phyloP scores from a whole-genome alignment of 2,888 invertebrate genomes.

The Drosophila setosimentum region DNA sequence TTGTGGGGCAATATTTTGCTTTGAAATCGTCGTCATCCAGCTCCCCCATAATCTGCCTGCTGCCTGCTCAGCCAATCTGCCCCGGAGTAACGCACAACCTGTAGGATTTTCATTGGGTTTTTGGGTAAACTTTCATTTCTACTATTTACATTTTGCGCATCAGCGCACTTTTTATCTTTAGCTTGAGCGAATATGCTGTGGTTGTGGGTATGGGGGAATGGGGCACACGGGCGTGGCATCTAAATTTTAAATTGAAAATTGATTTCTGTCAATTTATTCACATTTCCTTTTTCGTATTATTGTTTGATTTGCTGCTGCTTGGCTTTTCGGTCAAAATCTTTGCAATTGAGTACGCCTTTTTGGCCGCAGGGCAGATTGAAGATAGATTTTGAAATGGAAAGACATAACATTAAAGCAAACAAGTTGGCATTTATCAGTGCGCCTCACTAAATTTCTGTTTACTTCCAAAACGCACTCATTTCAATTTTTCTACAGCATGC shows the following conservation, averaged over 20 bases:
- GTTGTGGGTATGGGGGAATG: background rate
- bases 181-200: constrained; percentile 24
- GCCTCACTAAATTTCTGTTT: constrained; percentile 56
- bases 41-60: background rate
- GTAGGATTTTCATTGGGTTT: constrained; percentile 56
- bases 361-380: constrained; percentile 49
- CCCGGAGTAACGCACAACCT: constrained; percentile 49
- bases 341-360: constrained; percentile 52
- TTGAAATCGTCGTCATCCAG: constrained; percentile 50
- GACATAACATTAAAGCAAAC: background rate
- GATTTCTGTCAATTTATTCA: constrained; percentile 67
- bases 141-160: constrained; percentile 75
- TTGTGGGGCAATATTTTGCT: constrained; percentile 70
- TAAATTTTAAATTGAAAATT: constrained; percentile 79
- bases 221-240: constrained; percentile 36
- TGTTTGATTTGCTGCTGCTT: constrained; percentile 50
- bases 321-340: constrained; percentile 46
- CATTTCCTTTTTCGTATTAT: constrained; percentile 14
- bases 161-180: constrained; percentile 69
- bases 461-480: constrained; percentile 15
- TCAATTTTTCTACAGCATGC: constrained; percentile 6
- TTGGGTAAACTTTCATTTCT: constrained; percentile 56
- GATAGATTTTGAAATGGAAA: constrained; percentile 18
- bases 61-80: background rate
- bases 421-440: constrained; percentile 42